A percentile compares a stretch with the other conserved stretches of the same genome.
phyloP scores from a whole-genome alignment of 2,797 vertebrate species.

The Pelodytes ibericus region DNA sequence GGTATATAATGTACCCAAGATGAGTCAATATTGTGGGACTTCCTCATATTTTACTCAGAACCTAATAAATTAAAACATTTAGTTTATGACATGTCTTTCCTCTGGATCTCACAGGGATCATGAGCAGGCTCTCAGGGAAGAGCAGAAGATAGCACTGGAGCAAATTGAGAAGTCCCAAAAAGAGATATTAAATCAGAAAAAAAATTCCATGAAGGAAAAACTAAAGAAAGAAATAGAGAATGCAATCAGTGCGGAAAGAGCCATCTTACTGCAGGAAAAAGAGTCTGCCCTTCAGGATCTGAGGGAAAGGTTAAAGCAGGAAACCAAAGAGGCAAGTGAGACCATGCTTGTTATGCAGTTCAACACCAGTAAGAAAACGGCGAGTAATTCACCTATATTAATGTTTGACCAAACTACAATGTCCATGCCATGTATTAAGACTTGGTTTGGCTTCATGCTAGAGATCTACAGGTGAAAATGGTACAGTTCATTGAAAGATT shows the following conservation, averaged over 20 bases:
- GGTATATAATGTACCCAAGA: no score
- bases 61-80: background rate
- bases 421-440: no score
- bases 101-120: constrained; percentile 17
- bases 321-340: constrained; percentile 18
- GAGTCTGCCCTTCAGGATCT: constrained; percentile 9
- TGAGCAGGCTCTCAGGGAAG: constrained; percentile 1
- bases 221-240: constrained; percentile 22
- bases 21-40: no score
- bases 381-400: no score
- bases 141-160: background rate
- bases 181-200: constrained; percentile 12
- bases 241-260: constrained; percentile 4
- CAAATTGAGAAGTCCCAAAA: constrained; percentile 23
- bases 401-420: no score
- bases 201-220: constrained; percentile 5
- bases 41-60: background rate
- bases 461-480: no score
- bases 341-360: background rate
- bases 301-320: background rate
- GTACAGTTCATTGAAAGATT: no score
- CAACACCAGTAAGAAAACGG: no score
- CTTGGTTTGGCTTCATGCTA: no score
- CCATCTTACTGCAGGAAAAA: background rate
- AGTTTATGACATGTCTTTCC: background rate